Percentiles rank a stretch among this genome's conserved stretches.
Conservation (phyloP, 2,113 vertebrate genomes). For the Cichladusa arquata region DNA sequence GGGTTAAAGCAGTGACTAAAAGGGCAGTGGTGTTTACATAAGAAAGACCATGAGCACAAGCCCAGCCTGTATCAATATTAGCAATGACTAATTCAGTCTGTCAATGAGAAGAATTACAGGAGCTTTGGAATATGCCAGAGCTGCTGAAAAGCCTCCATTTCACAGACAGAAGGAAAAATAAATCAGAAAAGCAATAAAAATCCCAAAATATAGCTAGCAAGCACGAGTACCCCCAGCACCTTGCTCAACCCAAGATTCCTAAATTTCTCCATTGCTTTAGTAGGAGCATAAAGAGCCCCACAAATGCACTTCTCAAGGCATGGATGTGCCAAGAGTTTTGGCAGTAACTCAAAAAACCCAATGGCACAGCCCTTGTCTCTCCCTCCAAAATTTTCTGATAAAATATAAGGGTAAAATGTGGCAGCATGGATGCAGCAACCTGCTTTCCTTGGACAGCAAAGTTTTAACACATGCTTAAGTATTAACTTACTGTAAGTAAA, state of each 20-base stretch:
- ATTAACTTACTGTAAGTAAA: not conserved
- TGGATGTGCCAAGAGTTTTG: not conserved
- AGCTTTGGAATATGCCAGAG: not conserved
- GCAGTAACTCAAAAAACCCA: not conserved
- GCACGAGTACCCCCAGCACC: not conserved
- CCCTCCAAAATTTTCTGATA: not conserved
- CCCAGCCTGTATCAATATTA: conserved; percentile 35
- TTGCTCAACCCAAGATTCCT: not conserved
- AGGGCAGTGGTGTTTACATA: conserved; percentile 30
- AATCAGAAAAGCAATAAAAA: not conserved
- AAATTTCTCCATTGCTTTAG: not conserved
- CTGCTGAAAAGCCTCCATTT: conserved; percentile 38
- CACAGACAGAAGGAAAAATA: not conserved
- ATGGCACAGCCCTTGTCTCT: not conserved
- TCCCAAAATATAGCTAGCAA: not conserved
- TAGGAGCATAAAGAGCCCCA: not conserved
- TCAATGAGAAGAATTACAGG: conserved; percentile 22
- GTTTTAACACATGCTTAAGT: not conserved
- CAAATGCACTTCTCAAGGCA: not conserved
- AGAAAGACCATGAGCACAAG: not conserved
- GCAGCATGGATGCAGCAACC: not conserved
- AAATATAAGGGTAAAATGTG: not conserved
- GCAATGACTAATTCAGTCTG: conserved; percentile 45
- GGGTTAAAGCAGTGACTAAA: not conserved
- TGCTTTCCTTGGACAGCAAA: not conserved